Percentiles rank a stretch among this genome's conserved stretches.
Conservation (phyloP, 2,888 invertebrate genomes). For the Cheilosia grossa region DNA sequence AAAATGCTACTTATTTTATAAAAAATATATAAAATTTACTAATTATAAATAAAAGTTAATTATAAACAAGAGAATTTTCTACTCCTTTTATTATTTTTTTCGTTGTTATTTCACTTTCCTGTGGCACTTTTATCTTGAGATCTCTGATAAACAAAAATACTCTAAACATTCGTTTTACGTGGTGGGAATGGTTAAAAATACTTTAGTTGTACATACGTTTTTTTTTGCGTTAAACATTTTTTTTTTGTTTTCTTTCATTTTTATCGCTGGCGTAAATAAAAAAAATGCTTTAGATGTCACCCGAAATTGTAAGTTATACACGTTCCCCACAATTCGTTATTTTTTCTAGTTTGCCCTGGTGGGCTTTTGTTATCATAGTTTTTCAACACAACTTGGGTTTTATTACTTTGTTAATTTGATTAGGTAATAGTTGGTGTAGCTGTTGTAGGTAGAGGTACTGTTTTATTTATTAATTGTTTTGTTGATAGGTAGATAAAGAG, state of each 20-base stretch:
- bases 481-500: neutral
- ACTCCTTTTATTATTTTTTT: conserved; percentile 9
- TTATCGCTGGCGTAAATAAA: conserved; percentile 36
- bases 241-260: conserved; percentile 32
- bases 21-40: conserved; percentile 50
- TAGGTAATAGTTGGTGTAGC: conserved; percentile 11
- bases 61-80: conserved; percentile 50
- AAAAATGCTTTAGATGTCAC: conserved; percentile 55
- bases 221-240: neutral
- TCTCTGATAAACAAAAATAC: conserved; percentile 22
- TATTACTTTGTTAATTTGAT: neutral
- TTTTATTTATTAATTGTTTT: conserved; percentile 3
- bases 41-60: conserved; percentile 61
- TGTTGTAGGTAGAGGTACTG: conserved; percentile 1
- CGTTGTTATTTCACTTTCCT: conserved; percentile 29
- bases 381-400: neutral
- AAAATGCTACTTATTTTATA: conserved; percentile 44
- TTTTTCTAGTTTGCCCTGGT: conserved; percentile 5
- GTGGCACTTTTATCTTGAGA: conserved; percentile 50
- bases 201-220: conserved; percentile 54
- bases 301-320: conserved; percentile 39
- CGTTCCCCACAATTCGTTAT: conserved; percentile 3
- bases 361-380: conserved; percentile 27
- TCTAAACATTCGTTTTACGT: conserved; percentile 25
- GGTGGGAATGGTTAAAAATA: conserved; percentile 71